Evolutionary conservation across 1,140 invertebrate species (phyloP).

Genomic region (Eriosoma lanigerum): DNA sequence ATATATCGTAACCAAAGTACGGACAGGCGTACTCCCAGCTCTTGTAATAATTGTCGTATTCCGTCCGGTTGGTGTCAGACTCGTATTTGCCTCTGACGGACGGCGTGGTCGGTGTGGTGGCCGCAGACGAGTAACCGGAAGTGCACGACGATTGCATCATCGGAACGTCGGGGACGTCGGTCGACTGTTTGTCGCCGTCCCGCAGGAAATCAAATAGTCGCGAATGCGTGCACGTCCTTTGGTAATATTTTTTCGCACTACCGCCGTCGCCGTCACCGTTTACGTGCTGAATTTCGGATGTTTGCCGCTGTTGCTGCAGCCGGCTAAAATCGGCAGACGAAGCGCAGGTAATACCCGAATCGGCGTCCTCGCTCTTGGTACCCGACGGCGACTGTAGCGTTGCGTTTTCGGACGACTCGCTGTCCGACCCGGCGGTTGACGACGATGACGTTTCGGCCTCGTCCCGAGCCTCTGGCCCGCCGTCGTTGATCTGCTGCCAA

Average conservation of each 20-base stretch:
- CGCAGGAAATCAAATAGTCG: slow-evolving; percentile 15
- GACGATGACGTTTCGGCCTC: not conserved
- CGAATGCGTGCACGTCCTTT: slow-evolving; percentile 39
- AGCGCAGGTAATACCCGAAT: not conserved
- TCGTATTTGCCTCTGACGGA: not conserved
- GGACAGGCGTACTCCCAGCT: slow-evolving; percentile 35
- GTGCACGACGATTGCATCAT: not conserved
- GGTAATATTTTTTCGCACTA: not conserved
- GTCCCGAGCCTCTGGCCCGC: not conserved
- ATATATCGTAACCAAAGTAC: slow-evolving; percentile 27
- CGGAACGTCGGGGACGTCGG: not conserved
- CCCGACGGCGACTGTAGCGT: not conserved
- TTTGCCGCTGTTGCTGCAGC: not conserved
- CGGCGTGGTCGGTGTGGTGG: slow-evolving; percentile 27
- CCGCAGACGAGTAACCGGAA: slow-evolving; percentile 37
- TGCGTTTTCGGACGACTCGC: not conserved
- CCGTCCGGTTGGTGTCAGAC: not conserved
- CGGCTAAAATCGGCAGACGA: not conserved
- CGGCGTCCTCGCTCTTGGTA: not conserved
- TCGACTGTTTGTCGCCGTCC: not conserved
- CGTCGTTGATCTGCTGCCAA: slow-evolving; percentile 43
- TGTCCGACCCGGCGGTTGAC: too few relatives aligned
- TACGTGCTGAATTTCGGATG: not conserved
- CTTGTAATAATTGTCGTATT: slow-evolving; percentile 40
- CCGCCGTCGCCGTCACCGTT: too few relatives aligned